A percentile compares a stretch with the other conserved stretches of the same genome.
phyloP scores from a whole-genome alignment of 2,113 vertebrate species.

The Corythornis madagascariensis region DNA sequence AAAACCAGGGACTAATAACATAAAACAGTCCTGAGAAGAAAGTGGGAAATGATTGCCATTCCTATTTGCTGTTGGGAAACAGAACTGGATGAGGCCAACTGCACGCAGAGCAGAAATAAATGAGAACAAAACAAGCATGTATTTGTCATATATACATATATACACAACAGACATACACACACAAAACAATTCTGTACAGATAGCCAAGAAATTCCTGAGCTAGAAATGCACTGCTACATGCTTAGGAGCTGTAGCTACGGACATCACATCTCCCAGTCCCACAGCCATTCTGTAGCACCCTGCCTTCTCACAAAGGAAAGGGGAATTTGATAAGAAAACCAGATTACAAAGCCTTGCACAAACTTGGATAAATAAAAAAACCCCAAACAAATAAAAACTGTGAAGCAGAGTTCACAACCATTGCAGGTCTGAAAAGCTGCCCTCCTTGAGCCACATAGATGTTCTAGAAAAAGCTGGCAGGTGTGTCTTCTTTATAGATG shows the following conservation, averaged over 20 bases:
- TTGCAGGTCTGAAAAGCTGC: neutral
- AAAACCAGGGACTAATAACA: neutral
- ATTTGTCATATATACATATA: rapidly evolving
- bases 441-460: rapidly evolving
- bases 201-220: neutral
- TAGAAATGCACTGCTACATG: neutral
- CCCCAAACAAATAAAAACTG: no score
- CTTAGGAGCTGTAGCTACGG: neutral
- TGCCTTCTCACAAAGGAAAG: neutral
- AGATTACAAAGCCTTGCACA: neutral
- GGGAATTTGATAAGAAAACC: neutral
- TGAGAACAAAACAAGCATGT: neutral
- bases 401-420: neutral
- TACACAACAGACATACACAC: neutral
- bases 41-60: neutral
- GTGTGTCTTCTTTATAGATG: neutral
- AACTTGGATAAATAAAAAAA: neutral
- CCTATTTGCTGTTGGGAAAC: neutral
- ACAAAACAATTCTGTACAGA: neutral
- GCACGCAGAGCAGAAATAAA: neutral
- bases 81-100: neutral
- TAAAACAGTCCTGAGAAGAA: neutral
- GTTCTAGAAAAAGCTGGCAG: neutral
- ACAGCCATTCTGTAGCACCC: no score
- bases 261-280: neutral